Conservation (phyloP, 2,113 vertebrate species). For the Odobenus rosmarus region DNA sequence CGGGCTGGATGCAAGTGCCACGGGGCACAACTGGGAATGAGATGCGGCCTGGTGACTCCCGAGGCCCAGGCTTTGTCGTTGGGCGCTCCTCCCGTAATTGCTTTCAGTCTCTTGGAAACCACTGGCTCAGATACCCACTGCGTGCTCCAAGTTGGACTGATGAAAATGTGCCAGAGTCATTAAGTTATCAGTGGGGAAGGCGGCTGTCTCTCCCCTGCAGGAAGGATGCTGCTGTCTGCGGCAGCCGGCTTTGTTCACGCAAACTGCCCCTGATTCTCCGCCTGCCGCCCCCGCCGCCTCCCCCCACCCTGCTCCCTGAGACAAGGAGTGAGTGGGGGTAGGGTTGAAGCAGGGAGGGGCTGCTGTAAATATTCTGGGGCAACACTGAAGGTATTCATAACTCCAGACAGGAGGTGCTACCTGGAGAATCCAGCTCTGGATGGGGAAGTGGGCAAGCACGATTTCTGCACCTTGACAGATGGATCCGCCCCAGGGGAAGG, state of each 20-base stretch:
- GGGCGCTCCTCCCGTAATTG: slow-evolving; percentile 73
- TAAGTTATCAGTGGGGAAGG: slow-evolving; percentile 83
- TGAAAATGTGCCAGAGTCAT: slow-evolving; percentile 82
- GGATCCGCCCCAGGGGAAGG: slow-evolving; percentile 66
- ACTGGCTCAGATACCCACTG: slow-evolving; percentile 80
- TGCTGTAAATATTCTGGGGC: slow-evolving; percentile 40
- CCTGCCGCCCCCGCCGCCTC: not conserved
- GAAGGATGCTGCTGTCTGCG: slow-evolving; percentile 75
- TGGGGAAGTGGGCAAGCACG: slow-evolving; percentile 60
- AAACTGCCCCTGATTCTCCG: slow-evolving; percentile 33
- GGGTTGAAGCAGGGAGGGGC: not conserved
- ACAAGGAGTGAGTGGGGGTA: not conserved
- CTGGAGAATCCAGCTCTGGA: slow-evolving; percentile 49
- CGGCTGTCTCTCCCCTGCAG: slow-evolving; percentile 72
- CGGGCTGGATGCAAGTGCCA: not conserved
- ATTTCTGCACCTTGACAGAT: slow-evolving; percentile 77
- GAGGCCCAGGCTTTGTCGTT: slow-evolving; percentile 61
- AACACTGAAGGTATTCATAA: slow-evolving; percentile 41
- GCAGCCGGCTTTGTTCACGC: slow-evolving; percentile 74
- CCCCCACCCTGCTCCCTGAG: not conserved
- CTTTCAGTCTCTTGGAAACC: slow-evolving; percentile 77
- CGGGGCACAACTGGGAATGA: slow-evolving; percentile 54
- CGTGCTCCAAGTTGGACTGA: slow-evolving; percentile 79
- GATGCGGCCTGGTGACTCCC: slow-evolving; percentile 51
- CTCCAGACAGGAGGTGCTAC: slow-evolving; percentile 56